Percentiles rank a stretch among this genome's conserved stretches.
These are phyloP conservation scores for Coenonympha glycerion DNA, from an alignment of 2,888 invertebrate genomes.

Conservation along the genomic window DNA sequence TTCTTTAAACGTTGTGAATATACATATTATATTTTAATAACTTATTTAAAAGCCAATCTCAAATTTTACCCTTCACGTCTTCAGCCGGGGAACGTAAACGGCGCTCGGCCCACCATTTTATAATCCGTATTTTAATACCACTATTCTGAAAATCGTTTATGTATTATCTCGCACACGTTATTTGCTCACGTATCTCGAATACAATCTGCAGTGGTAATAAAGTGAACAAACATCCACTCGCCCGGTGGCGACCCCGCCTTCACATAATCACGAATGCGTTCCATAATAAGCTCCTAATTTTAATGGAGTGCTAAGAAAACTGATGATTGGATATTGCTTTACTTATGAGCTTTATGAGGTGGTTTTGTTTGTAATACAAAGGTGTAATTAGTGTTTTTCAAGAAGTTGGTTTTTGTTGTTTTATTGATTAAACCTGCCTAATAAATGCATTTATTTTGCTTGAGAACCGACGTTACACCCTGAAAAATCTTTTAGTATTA, in stretches of 20 bases:
- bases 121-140: conserved; percentile 1
- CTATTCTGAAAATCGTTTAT: conserved; percentile 11
- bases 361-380: conserved; percentile 11
- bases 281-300: conserved; percentile 52
- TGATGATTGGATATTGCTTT: conserved; percentile 41
- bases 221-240: conserved; percentile 33
- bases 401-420: too few relatives aligned
- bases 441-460: too few relatives aligned
- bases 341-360: conserved; percentile 21
- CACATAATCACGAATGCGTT: conserved; percentile 60
- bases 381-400: not conserved
- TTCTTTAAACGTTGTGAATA: too few relatives aligned
- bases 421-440: too few relatives aligned
- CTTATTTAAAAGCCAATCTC: conserved; percentile 4
- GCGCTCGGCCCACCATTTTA: not conserved
- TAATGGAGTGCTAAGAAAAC: conserved; percentile 68
- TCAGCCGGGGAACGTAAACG: not conserved
- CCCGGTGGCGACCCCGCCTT: conserved; percentile 54
- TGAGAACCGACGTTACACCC: too few relatives aligned
- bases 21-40: too few relatives aligned
- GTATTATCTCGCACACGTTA: conserved; percentile 36
- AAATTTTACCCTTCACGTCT: conserved; percentile 7
- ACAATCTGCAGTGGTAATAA: conserved; percentile 43
- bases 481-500: too few relatives aligned
- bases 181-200: conserved; percentile 49